Conservation (phyloP, 2,888 invertebrate species). For the Cryptocheilus praepositus region DNA sequence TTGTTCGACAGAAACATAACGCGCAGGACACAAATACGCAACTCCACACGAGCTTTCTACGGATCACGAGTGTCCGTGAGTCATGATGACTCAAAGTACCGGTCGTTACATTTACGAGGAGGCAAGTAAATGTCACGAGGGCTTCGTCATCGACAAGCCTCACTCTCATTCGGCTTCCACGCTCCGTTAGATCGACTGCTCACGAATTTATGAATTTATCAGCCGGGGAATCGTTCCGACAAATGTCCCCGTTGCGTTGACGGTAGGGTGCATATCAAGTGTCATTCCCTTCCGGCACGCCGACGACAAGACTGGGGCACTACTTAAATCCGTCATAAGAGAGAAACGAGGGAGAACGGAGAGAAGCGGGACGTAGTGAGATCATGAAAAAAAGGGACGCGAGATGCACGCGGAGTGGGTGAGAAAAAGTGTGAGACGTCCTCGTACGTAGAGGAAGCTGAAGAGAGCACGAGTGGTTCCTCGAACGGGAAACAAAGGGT, state of each 20-base stretch:
- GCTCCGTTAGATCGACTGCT: slow-evolving; percentile 14
- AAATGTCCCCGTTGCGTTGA: slow-evolving; percentile 40
- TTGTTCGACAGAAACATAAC: too few species aligned
- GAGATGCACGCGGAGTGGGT: too few species aligned
- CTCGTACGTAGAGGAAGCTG: too few species aligned
- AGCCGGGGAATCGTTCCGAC: slow-evolving; percentile 49
- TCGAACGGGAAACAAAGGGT: slow-evolving; percentile 44
- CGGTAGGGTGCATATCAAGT: slow-evolving; percentile 53
- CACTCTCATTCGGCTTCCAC: slow-evolving; percentile 17
- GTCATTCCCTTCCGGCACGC: not conserved
- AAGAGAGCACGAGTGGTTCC: slow-evolving; percentile 13
- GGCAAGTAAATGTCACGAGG: slow-evolving; percentile 5
- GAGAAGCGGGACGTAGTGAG: too few species aligned
- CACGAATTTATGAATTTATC: slow-evolving; percentile 59
- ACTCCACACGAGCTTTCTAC: not conserved
- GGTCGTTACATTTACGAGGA: slow-evolving; percentile 7
- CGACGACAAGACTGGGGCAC: not conserved
- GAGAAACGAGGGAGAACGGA: not conserved
- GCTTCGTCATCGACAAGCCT: slow-evolving; percentile 7
- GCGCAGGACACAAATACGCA: too few species aligned
- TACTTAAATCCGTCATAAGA: not conserved
- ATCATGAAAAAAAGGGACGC: not conserved
- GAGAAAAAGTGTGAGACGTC: too few species aligned
- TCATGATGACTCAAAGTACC: slow-evolving; percentile 43
- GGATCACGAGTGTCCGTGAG: slow-evolving; percentile 37